Evolutionary conservation across 2,888 invertebrate genomes (phyloP).

Genomic region (Pristionchus japonicus): DNA sequence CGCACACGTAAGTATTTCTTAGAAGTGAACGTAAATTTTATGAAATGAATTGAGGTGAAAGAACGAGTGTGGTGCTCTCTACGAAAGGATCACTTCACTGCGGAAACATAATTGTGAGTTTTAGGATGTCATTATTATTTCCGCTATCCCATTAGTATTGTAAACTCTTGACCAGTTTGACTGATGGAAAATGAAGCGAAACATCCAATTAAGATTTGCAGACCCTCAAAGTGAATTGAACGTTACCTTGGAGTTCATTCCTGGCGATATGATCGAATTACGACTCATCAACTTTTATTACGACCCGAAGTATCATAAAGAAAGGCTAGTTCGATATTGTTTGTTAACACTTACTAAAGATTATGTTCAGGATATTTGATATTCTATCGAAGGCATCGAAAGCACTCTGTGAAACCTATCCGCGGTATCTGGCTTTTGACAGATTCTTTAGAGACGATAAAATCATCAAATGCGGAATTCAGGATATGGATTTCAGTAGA

Average conservation of each 20-base stretch:
- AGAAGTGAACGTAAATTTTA: no score
- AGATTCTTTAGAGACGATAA: not conserved
- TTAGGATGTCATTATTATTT: no score
- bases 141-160: no score
- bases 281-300: not conserved
- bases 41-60: not conserved
- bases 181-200: no score
- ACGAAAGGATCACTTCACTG: not conserved
- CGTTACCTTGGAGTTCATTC: not conserved
- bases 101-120: not conserved
- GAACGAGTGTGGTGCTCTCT: not conserved
- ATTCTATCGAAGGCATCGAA: not conserved
- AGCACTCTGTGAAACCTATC: not conserved
- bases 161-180: not conserved
- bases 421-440: not conserved
- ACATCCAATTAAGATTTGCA: no score
- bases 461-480: not conserved
- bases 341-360: not conserved
- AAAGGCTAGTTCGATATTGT: not conserved
- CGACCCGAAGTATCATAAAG: not conserved
- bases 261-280: not conserved
- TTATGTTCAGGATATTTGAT: not conserved
- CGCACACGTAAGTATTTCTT: not conserved
- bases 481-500: not conserved
- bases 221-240: no score